Base-by-base conservation (phyloP, 2,797 vertebrate genomes). In the Xyrichtys novacula region DNA sequence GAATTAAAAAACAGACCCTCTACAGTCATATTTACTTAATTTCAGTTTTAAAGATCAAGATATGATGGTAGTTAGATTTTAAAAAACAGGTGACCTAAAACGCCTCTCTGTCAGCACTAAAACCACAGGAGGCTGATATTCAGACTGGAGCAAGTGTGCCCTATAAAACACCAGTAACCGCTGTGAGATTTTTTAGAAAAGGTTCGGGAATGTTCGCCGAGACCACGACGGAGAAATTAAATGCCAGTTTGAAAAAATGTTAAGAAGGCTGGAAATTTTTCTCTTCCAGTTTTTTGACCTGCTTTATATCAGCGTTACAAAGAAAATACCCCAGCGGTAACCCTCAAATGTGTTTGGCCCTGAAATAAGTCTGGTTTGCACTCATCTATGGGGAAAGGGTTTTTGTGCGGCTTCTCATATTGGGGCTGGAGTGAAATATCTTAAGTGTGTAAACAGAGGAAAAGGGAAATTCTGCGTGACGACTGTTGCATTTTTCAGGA, bases 181-280 rank as follows among this genome's bases (percentile, higher is more conserved):
- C 65, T n/a, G 60, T 0, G 19, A 23, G 75, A 47, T 32, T 73
- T 26, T 0, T 14, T 17, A 42, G 56, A 71, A n/a, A 67, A 62
- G 19, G 10, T 58, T 70, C 59, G 54, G 52, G 68, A 59, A 71
- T 47, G 23, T 56, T 73, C 46, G 10, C 49, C 42, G 14, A 68
- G 63, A 76, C 72, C 75, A 48, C 72, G 62, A 65, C 6, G 64
- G 22, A 58, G 34, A 22, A 48, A 60, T 74, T 53, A 48, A n/a
- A 43, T 40, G 28, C 78, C 38, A 44, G 58, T 66, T 40, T 43
- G 46, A 63, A 56, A 46, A 61, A 53, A 19, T n/a, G n/a, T 54
- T 31, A 50, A 63, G 65, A 2, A 6, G 58, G 9, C 9, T 39
- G 20, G 48, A 71, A 71, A 62, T 42, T 22, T 59, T 31, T 60